These are phyloP conservation scores for Cryptocephalus primarius DNA, from an alignment of 2,888 invertebrate genomes.

Conservation along the genomic window DNA sequence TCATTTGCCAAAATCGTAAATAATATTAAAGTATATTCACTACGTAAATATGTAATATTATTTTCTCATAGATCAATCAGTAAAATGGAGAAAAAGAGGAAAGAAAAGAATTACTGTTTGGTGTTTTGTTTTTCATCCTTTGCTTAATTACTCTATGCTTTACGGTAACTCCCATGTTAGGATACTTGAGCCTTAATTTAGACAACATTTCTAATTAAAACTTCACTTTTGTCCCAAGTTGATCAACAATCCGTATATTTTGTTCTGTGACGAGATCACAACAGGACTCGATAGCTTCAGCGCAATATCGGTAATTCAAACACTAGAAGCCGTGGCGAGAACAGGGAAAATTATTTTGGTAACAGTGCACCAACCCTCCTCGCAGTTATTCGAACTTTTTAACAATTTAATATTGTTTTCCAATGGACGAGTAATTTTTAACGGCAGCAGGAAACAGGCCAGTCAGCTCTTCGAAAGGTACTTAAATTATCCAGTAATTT, in stretches of 20 bases:
- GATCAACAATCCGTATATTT: constrained; percentile 74
- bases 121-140: too few species aligned
- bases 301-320: constrained; percentile 68
- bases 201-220: too few species aligned
- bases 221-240: constrained; percentile 43
- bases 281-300: constrained; percentile 86
- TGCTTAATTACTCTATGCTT: too few species aligned
- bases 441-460: constrained; percentile 63
- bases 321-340: constrained; percentile 51
- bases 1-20: too few species aligned
- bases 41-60: too few species aligned
- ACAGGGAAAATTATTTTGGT: constrained; percentile 72
- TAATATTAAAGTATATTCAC: too few species aligned
- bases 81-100: too few species aligned
- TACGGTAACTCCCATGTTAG: too few species aligned
- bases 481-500: background rate
- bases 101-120: too few species aligned
- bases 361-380: constrained; percentile 86
- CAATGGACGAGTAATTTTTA: constrained; percentile 65
- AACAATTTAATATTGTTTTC: constrained; percentile 68
- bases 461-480: constrained; percentile 33
- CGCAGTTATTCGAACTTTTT: constrained; percentile 74
- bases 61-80: too few species aligned
- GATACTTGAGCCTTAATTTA: too few species aligned
- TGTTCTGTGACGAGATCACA: constrained; percentile 92